Base-by-base conservation (phyloP, 2,113 vertebrate genomes). In the Aegithalos caudatus region DNA sequence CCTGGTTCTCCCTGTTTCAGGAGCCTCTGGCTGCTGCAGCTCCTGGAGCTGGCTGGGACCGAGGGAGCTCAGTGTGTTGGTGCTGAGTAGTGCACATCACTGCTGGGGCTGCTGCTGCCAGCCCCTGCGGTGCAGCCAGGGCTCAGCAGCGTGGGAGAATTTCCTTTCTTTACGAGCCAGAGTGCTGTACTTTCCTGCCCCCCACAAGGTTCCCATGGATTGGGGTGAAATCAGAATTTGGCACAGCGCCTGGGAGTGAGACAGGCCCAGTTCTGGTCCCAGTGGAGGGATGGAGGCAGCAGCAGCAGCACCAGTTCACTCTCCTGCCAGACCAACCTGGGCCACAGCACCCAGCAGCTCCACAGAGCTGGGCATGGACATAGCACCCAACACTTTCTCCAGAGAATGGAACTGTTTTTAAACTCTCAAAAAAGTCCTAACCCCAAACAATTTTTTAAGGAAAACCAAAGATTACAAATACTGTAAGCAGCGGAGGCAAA, bases 401-500 rank as follows among this genome's bases (percentile, higher is more conserved):
- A 14, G 71, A 35, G 18, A 72, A 69, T 2, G 15, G 17, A 70
- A 19, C 28, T 27, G 64, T 23, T 58, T 81, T 60, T 45, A 70
- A 40, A 28, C 8, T 54, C 24, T 40, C 60, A 65, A 74, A 73
- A 12, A 29, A 53, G 11, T 27, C 31, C 23, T 70, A 64, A 54
- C 38, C 42, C 51, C 57, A 90, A 81, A n/a, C 8, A 18, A 23
- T 45, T 86, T 71, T 88, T 90, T 64, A 78, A 88, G 80, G 40
- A 86, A 56, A 90, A 86, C 74, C 69, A 51, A 80, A 40, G n/a
- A 90, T 81, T 29, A 81, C 76, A 71, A 86, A 58, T 53, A 62
- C 90, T 90, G 80, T 81, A 71, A 96, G 82, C 8, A n/a, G 67
- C 60, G 44, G 86, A 95, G 90, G 90, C 86, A 86, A 94, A 90